These are phyloP conservation scores for Tetranychus urticae DNA, from an alignment of 1,140 invertebrate genomes.

Conservation along the genomic window DNA sequence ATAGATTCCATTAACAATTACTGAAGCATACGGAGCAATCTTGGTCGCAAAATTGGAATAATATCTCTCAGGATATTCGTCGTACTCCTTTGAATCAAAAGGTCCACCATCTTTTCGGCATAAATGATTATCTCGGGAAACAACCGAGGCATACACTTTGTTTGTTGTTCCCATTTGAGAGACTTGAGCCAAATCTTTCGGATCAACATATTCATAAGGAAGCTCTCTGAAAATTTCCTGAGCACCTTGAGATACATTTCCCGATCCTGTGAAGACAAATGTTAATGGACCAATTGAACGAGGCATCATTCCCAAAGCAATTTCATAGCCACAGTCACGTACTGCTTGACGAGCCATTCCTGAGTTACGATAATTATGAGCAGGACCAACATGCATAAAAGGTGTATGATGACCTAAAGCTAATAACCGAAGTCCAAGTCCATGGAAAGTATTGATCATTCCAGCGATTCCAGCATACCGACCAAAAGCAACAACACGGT, in stretches of 20 bases:
- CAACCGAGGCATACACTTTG: conserved; percentile 80
- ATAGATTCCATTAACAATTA: conserved; percentile 94
- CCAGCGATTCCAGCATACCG: conserved; percentile 96
- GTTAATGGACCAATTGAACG: conserved; percentile 90
- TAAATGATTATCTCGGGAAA: conserved; percentile 71
- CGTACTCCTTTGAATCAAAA: conserved; percentile 75
- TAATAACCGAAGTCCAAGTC: conserved; percentile 69
- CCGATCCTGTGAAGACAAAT: conserved; percentile 87
- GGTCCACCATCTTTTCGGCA: conserved; percentile 61
- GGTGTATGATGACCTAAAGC: conserved; percentile 95
- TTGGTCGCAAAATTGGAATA: conserved; percentile 89
- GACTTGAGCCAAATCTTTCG: conserved; percentile 78
- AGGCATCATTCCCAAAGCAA: conserved; percentile 87
- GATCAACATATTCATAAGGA: conserved; percentile 89
- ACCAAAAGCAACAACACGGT: conserved; percentile 88
- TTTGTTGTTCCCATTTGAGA: conserved; percentile 81
- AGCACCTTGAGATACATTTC: conserved; percentile 33
- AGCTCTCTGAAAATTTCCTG: conserved; percentile 93
- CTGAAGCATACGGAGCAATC: conserved; percentile 90
- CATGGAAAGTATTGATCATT: conserved; percentile 95
- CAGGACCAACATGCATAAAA: conserved; percentile 96
- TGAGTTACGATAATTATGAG: conserved; percentile 91
- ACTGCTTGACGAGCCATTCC: conserved; percentile 92
- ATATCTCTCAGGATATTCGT: conserved; percentile 71
- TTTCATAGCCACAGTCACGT: conserved; percentile 91